Conservation (phyloP, 2,888 invertebrate species). For the Eupithecia centaureata region DNA sequence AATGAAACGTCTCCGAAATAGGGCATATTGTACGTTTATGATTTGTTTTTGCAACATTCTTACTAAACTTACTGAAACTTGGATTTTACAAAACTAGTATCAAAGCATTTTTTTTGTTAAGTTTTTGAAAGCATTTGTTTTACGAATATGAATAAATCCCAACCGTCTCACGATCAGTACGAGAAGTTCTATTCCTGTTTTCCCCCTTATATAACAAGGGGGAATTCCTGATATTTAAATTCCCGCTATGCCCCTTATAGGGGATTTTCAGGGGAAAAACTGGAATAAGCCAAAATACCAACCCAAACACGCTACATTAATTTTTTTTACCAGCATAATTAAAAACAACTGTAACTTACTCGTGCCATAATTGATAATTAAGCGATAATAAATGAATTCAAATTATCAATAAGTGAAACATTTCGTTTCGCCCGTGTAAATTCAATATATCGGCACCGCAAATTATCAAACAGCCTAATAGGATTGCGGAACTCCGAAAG, state of each 20-base stretch:
- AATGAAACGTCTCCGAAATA: constrained; percentile 11
- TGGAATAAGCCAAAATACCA: too few relatives aligned
- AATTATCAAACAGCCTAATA: constrained; percentile 37
- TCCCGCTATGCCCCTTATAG: too few relatives aligned
- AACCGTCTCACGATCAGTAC: too few relatives aligned
- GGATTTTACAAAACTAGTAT: constrained; percentile 7
- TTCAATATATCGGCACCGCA: constrained; percentile 37
- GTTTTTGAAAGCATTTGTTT: neutral
- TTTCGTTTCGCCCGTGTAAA: constrained; percentile 35
- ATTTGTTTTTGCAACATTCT: neutral
- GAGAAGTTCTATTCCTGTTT: too few relatives aligned
- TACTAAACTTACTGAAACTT: neutral
- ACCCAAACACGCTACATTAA: too few relatives aligned
- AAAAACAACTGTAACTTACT: neutral
- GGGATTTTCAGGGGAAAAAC: too few relatives aligned
- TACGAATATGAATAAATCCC: too few relatives aligned
- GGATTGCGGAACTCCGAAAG: constrained; percentile 33
- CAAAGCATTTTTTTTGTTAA: neutral
- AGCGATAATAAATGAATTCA: constrained; percentile 19
- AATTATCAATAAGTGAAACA: constrained; percentile 28
- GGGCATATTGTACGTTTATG: constrained; percentile 6
- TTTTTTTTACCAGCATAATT: too few relatives aligned
- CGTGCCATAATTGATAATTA: neutral
- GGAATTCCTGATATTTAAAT: too few relatives aligned
- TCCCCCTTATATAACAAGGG: too few relatives aligned